Evolutionary conservation across 2,113 vertebrate genomes (phyloP), one percentile per base, ranked within the genome.

Genomic region (Gobiocypris rarus): DNA sequence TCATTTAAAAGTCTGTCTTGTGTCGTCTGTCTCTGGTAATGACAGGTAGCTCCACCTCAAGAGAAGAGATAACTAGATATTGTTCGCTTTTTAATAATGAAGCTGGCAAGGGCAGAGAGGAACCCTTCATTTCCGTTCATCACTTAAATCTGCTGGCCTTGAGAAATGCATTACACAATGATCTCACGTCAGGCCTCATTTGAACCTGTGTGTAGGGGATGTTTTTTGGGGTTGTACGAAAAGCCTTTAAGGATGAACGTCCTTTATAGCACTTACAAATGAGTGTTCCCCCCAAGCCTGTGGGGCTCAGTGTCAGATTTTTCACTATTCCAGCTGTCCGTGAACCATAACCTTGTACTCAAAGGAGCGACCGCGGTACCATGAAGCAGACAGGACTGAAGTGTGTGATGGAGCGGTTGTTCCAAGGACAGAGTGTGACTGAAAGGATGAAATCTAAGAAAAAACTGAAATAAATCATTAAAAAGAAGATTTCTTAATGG

Each of bases 401-500:
- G 59, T 80, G 77, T 48, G 41, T 19, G 71, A 73, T 71, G 81
- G 87, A 85, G 85, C 52, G 77, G 59, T 54, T 77, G 86, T 69
- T 87, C 74, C 84, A 88, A 86, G 89, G 87, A 89, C 88, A 88
- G 82, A 88, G 75, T 22, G 54, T 56, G 78, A 88, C 63, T 82
- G 90, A 87, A 91, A 90, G 58, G 65, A 90, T 90, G 80, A 87
- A 89, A 90, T 73, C 81, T 54, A 17, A 69, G 74, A 73, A 54
- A 77, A 63, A 75, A 24, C 4, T 34, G 38, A 81, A 19, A 86
- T 63, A 90, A 86, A 89, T 82, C 89, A 88, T 82, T 83, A 84
- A 87, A 92, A 86, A 92, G 88, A 87, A 89, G 87, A 86, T 89
- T 80, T 88, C 91, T 90, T 84, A 93, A 89, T 88, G 86, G 86